Conservation (phyloP, 2,888 invertebrate species). For the Spialia ferax region DNA sequence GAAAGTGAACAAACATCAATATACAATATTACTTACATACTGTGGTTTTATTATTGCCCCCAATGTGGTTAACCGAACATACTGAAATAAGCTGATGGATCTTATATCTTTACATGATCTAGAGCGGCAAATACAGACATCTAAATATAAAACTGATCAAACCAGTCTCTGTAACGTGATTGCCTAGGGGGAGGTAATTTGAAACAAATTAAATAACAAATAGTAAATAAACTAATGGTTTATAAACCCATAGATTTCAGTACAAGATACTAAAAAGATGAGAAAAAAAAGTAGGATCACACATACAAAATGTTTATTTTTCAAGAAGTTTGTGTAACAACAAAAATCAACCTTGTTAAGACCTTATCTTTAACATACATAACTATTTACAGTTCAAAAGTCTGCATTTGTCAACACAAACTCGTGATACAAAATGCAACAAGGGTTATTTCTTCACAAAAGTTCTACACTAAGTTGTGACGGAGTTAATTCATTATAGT, state of each 20-base stretch:
- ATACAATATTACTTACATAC: slow-evolving; percentile 79
- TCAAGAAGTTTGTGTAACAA: slow-evolving; percentile 86
- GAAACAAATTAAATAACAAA: slow-evolving; percentile 20
- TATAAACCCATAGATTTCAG: background rate
- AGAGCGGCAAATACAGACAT: slow-evolving; percentile 8
- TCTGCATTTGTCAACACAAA: slow-evolving; percentile 84
- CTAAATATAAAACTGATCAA: background rate
- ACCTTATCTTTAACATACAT: slow-evolving; percentile 84
- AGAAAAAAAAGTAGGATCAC: slow-evolving; percentile 62
- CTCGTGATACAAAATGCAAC: slow-evolving; percentile 84
- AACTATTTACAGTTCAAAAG: slow-evolving; percentile 85
- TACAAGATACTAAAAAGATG: slow-evolving; percentile 31
- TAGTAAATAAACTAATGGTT: background rate
- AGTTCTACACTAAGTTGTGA: slow-evolving; percentile 83
- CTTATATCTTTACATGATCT: slow-evolving; percentile 17
- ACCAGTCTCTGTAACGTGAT: slow-evolving; percentile 26
- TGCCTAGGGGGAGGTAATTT: slow-evolving; percentile 50
- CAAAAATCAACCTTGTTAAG: slow-evolving; percentile 86
- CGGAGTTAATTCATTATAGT: slow-evolving; percentile 79
- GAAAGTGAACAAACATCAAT: slow-evolving; percentile 83
- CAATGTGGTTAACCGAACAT: slow-evolving; percentile 44
- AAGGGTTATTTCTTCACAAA: slow-evolving; percentile 79
- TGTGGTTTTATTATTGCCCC: slow-evolving; percentile 61
- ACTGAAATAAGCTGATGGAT: slow-evolving; percentile 10
- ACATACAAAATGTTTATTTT: slow-evolving; percentile 87